phyloP scores from a whole-genome alignment of 2,888 invertebrate genomes.

The Neelides folsomi region DNA sequence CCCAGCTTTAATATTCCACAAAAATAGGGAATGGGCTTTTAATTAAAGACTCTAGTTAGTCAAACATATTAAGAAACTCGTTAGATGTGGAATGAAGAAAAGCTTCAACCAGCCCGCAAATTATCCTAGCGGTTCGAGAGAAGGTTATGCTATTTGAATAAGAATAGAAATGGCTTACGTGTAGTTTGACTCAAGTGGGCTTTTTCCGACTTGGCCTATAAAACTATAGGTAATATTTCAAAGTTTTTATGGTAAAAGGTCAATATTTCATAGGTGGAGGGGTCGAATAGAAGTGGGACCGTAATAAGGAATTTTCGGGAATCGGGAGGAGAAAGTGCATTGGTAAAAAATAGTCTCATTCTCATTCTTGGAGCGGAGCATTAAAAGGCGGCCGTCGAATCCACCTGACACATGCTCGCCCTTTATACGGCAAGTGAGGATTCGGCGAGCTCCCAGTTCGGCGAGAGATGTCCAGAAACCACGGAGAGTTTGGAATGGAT shows the following conservation, averaged over 20 bases:
- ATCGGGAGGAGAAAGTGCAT: constrained; percentile 5
- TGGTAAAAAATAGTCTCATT: constrained; percentile 10
- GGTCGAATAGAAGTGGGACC: background rate
- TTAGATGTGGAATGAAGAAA: too few relatives aligned
- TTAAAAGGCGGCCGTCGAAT: constrained; percentile 9
- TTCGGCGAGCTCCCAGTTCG: background rate
- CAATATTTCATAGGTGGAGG: background rate
- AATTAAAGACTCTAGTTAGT: too few relatives aligned
- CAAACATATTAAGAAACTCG: too few relatives aligned
- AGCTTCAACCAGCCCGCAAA: too few relatives aligned
- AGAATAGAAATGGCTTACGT: too few relatives aligned
- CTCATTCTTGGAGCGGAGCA: constrained; percentile 7
- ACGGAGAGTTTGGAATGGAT: background rate
- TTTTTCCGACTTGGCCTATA: too few relatives aligned
- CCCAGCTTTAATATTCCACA: too few relatives aligned
- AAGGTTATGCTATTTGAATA: too few relatives aligned
- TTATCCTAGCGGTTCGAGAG: too few relatives aligned
- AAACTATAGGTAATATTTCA: too few relatives aligned
- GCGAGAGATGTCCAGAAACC: background rate
- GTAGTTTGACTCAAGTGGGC: too few relatives aligned
- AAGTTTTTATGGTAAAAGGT: background rate
- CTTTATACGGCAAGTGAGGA: constrained; percentile 1
- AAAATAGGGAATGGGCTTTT: too few relatives aligned
- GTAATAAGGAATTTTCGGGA: background rate
- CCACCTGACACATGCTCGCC: constrained; percentile 9